A percentile compares a stretch with the other conserved stretches of the same genome.
phyloP scores from a whole-genome alignment of 2,113 vertebrate species.

The Tyto alba region DNA sequence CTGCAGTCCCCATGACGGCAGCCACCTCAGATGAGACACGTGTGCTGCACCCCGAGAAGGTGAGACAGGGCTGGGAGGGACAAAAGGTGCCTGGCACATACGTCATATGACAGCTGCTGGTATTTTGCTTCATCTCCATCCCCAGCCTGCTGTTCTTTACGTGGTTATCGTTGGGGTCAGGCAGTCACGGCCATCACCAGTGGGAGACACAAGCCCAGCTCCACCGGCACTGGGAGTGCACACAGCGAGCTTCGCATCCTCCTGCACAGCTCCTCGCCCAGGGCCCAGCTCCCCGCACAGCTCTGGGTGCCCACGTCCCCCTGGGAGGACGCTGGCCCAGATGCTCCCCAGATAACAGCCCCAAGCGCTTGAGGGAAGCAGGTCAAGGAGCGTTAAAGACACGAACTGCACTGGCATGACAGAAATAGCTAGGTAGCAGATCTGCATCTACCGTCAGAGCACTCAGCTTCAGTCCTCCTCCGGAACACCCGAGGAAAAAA shows the following conservation, averaged over 20 bases:
- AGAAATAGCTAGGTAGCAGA: neutral
- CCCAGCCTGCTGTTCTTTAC: neutral
- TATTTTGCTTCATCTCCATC: neutral
- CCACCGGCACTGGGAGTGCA: neutral
- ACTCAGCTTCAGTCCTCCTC: neutral
- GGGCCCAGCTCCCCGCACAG: fast-evolving
- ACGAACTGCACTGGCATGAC: neutral
- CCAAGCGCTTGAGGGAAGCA: neutral
- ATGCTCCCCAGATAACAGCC: neutral
- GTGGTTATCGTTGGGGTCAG: neutral
- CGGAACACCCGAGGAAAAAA: neutral
- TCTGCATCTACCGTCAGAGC: neutral
- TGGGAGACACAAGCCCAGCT: neutral
- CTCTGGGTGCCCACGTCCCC: neutral
- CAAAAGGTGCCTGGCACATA: neutral
- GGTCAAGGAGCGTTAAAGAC: neutral
- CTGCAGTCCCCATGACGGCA: neutral
- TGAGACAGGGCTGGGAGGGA: neutral
- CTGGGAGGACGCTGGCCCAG: neutral
- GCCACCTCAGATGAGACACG: fast-evolving
- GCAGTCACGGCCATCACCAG: neutral
- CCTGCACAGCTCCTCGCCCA: neutral
- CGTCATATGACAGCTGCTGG: neutral
- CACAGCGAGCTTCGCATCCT: fast-evolving
- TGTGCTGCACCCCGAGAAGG: neutral